A percentile compares a stretch with the other conserved stretches of the same genome.
Evolutionary conservation across 2,888 invertebrate species (phyloP).

Genomic region (Eupithecia tripunctaria): DNA sequence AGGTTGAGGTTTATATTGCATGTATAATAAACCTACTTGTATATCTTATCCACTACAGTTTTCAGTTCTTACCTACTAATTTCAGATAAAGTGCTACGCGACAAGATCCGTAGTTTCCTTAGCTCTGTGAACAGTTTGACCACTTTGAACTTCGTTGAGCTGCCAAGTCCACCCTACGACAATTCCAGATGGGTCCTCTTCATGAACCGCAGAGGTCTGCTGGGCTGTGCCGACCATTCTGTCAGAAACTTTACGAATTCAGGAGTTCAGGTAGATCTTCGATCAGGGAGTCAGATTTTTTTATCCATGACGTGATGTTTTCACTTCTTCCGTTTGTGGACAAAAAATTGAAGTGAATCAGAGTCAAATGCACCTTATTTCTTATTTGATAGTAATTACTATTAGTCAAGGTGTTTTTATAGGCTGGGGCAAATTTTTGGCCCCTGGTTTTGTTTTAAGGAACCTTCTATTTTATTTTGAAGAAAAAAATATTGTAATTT

Average conservation of each 20-base stretch:
- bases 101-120: constrained; percentile 62
- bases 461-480: no score
- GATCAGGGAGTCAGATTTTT: no score
- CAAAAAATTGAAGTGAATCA: no score
- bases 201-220: constrained; percentile 61
- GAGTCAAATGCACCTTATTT: no score
- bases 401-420: no score
- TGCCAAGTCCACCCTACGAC: constrained; percentile 60
- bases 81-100: constrained; percentile 68
- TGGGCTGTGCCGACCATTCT: constrained; percentile 63
- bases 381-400: no score
- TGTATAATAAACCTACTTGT: background rate
- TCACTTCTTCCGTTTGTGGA: no score
- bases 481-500: no score
- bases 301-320: no score
- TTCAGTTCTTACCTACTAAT: constrained; percentile 1
- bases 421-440: no score
- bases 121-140: constrained; percentile 54
- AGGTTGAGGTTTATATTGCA: background rate
- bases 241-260: constrained; percentile 56
- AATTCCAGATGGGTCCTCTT: constrained; percentile 67
- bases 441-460: no score
- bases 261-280: constrained; percentile 73
- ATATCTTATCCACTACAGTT: background rate
- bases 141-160: constrained; percentile 61